Conservation (phyloP, 2,113 vertebrate genomes). For the Argyrosomus japonicus region DNA sequence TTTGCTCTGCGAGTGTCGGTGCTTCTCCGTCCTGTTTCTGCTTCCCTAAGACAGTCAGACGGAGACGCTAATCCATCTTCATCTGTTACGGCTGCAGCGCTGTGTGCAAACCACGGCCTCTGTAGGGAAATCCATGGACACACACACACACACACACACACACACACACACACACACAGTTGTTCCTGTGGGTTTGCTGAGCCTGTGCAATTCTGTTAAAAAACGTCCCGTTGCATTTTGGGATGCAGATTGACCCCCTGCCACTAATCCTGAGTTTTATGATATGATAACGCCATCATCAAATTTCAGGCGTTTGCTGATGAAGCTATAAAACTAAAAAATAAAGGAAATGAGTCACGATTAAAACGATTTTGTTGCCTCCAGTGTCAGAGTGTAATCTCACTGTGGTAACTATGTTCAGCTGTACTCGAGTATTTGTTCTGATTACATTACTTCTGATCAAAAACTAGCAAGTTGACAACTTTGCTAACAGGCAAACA, state of each 20-base stretch:
- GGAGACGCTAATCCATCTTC: conserved; percentile 72
- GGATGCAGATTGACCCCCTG: conserved; percentile 24
- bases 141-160: conserved; percentile 8
- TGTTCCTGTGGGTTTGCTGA: conserved; percentile 49
- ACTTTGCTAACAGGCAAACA: too few species aligned
- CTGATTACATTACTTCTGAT: too few species aligned
- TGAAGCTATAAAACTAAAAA: conserved; percentile 1
- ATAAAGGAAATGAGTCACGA: not conserved
- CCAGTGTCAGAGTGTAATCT: too few species aligned
- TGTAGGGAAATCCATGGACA: conserved; percentile 29
- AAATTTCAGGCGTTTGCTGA: conserved; percentile 27
- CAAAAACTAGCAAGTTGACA: too few species aligned
- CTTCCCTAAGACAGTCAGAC: conserved; percentile 62
- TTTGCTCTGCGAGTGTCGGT: conserved; percentile 25
- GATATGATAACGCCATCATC: conserved; percentile 30
- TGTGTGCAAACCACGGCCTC: conserved; percentile 32
- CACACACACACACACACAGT: conserved; percentile 9
- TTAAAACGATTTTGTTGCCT: too few species aligned
- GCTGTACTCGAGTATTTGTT: too few species aligned
- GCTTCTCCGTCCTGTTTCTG: conserved; percentile 51
- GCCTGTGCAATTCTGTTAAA: conserved; percentile 19
- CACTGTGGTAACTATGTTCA: too few species aligned
- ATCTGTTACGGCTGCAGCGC: conserved; percentile 59
- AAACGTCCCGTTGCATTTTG: conserved; percentile 25
- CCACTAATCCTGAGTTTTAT: conserved; percentile 19